Evolutionary conservation across 2,113 vertebrate species (phyloP).

Genomic region (Tragelaphus scriptus): DNA sequence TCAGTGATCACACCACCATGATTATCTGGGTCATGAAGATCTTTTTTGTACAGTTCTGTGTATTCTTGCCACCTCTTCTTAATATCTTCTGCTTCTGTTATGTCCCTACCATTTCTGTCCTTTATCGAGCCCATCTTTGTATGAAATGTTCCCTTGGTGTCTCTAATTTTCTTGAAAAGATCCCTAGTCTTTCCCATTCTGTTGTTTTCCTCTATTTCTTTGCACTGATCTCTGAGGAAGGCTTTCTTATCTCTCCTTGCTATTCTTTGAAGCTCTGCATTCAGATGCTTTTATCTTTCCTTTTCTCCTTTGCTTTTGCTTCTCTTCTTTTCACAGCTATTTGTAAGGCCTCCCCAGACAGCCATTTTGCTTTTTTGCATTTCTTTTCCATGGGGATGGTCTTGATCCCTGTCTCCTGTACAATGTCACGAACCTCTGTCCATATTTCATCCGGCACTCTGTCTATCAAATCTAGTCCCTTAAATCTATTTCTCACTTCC

Average conservation of each 20-base stretch:
- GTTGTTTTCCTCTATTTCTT: not conserved
- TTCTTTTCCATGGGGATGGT: not conserved
- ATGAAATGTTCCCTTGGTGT: not conserved
- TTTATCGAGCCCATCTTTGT: too few relatives aligned
- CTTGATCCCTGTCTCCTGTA: not conserved
- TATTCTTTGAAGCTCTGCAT: not conserved
- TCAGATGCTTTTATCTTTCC: not conserved
- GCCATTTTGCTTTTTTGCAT: not conserved
- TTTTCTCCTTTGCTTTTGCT: too few relatives aligned
- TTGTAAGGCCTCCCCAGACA: not conserved
- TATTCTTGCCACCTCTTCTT: too few relatives aligned
- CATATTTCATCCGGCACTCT: not conserved
- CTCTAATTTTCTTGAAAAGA: not conserved
- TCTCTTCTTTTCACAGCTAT: too few relatives aligned
- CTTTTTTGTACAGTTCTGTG: too few relatives aligned
- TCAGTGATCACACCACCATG: too few relatives aligned
- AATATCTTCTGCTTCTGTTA: too few relatives aligned
- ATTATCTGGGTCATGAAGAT: too few relatives aligned
- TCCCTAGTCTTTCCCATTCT: not conserved
- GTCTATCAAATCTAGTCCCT: too few relatives aligned
- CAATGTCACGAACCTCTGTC: not conserved
- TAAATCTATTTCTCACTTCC: too few relatives aligned
- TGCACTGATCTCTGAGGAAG: not conserved
- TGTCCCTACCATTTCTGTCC: too few relatives aligned
- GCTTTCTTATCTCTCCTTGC: not conserved